A percentile compares a stretch with the other conserved stretches of the same genome.
Evolutionary conservation across 2,797 vertebrate species (phyloP).

Genomic region (Cirrhinus molitorella): DNA sequence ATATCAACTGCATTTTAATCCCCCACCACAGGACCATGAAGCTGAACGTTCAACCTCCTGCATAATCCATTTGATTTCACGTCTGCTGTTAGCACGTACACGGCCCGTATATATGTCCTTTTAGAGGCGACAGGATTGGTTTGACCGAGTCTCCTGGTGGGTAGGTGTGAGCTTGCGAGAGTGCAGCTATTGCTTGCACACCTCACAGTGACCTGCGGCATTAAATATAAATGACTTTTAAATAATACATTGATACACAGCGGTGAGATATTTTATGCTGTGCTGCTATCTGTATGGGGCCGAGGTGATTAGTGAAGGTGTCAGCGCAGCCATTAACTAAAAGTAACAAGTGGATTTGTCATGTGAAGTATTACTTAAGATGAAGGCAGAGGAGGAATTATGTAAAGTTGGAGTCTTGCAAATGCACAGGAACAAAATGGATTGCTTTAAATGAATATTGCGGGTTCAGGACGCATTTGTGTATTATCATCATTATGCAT

Average conservation of each 20-base stretch:
- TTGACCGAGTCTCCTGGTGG: slow-evolving; percentile 7
- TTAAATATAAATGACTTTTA: slow-evolving; percentile 64
- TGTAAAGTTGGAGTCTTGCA: slow-evolving; percentile 11
- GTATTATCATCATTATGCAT: not conserved
- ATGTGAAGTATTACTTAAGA: slow-evolving; percentile 29
- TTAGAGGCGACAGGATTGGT: slow-evolving; percentile 10
- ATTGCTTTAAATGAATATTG: not conserved
- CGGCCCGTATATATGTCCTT: not conserved
- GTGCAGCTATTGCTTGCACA: slow-evolving; percentile 46
- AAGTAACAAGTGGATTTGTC: slow-evolving; percentile 52
- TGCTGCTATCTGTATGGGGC: slow-evolving; percentile 38
- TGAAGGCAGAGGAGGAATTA: slow-evolving; percentile 16
- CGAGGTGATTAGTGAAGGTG: slow-evolving; percentile 53
- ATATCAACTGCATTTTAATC: slow-evolving; percentile 57
- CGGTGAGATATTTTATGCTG: slow-evolving; percentile 55
- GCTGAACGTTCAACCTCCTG: slow-evolving; percentile 10
- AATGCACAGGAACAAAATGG: not conserved
- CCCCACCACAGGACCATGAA: slow-evolving; percentile 13
- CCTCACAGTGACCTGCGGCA: slow-evolving; percentile 49
- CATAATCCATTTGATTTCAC: slow-evolving; percentile 31
- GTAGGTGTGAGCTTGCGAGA: slow-evolving; percentile 21
- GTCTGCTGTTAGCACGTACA: not conserved
- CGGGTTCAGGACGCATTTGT: not conserved
- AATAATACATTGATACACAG: slow-evolving; percentile 60
- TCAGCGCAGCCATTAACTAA: slow-evolving; percentile 49